Evolutionary conservation across 2,797 vertebrate genomes (phyloP).

Genomic region (Champsocephalus esox): DNA sequence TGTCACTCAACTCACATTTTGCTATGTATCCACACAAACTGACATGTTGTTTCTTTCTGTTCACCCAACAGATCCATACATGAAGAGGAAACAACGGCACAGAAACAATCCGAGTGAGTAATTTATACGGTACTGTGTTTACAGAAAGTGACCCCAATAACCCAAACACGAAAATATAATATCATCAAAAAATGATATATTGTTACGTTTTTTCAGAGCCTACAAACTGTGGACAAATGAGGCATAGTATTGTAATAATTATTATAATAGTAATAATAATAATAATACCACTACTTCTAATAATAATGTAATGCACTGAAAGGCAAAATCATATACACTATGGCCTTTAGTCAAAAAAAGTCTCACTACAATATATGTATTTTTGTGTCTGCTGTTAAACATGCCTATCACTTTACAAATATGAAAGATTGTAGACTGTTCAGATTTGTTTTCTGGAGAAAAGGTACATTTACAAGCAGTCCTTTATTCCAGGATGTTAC

Average conservation of each 20-base stretch:
- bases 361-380: background rate
- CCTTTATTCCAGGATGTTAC: background rate
- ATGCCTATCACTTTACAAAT: background rate
- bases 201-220: too few species aligned
- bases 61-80: slow-evolving; percentile 21
- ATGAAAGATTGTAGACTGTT: background rate
- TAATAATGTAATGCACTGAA: background rate
- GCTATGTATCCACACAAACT: background rate
- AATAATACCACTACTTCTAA: background rate
- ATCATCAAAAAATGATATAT: background rate
- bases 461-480: background rate
- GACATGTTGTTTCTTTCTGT: slow-evolving; percentile 25
- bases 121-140: background rate
- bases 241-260: background rate
- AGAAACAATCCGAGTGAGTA: slow-evolving; percentile 41
- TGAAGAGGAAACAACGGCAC: background rate
- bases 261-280: background rate
- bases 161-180: slow-evolving; percentile 14
- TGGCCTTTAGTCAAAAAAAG: background rate
- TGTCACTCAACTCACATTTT: background rate
- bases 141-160: slow-evolving; percentile 6
- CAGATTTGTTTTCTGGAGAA: background rate
- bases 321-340: background rate
- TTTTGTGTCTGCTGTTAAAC: background rate
- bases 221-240: background rate